A percentile compares a stretch with the other conserved stretches of the same genome.
These are phyloP conservation scores for Drosophila melanosoma DNA, from an alignment of 2,888 invertebrate species.

Conservation along the genomic window DNA sequence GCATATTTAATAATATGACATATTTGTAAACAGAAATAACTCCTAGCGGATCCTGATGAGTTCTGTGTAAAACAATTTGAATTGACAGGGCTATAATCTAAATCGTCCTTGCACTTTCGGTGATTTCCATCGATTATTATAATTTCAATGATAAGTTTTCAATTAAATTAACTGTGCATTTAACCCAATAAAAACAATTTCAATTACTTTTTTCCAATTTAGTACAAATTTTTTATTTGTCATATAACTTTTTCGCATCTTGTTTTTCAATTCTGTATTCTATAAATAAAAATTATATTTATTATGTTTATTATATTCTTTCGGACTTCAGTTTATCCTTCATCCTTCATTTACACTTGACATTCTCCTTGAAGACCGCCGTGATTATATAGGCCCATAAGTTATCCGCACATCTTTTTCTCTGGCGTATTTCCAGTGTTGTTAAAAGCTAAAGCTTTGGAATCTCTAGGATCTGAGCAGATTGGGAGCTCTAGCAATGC, in stretches of 20 bases:
- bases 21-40: neutral
- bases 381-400: neutral
- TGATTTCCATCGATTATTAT: neutral
- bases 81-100: neutral
- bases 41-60: neutral
- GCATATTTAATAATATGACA: neutral
- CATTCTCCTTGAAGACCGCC: neutral
- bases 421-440: neutral
- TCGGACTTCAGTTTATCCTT: neutral
- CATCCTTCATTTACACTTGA: neutral
- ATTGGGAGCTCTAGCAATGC: neutral
- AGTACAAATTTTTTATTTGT: neutral
- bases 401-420: neutral
- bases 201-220: neutral
- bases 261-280: neutral
- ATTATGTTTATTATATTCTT: neutral
- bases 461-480: neutral
- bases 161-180: neutral
- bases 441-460: neutral
- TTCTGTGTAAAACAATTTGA: neutral
- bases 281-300: neutral
- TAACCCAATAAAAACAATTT: neutral
- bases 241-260: neutral
- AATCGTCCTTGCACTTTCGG: neutral
- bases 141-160: neutral